These are phyloP conservation scores for Drosophila willistoni DNA, from an alignment of 1,140 invertebrate species.

Conservation along the genomic window DNA sequence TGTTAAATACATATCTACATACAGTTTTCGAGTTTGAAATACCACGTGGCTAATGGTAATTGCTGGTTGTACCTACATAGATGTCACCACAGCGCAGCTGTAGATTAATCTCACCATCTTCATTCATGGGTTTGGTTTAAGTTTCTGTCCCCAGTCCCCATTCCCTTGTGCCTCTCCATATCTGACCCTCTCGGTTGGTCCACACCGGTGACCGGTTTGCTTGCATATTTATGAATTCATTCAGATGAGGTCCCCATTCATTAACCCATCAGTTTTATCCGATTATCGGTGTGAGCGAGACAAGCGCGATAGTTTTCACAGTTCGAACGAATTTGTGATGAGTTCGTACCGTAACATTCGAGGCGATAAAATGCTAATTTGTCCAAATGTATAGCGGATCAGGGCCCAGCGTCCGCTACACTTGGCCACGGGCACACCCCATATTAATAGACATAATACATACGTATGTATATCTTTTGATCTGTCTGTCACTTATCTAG, in stretches of 20 bases:
- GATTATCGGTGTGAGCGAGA: constrained; percentile 31
- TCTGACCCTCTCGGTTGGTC: background rate
- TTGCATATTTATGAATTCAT: constrained; percentile 52
- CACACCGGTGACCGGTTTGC: constrained; percentile 10
- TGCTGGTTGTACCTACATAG: constrained; percentile 12
- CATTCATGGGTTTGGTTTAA: constrained; percentile 18
- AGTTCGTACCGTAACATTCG: constrained; percentile 22
- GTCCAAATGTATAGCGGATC: constrained; percentile 6
- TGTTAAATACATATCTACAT: constrained; percentile 7
- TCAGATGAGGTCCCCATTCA: constrained; percentile 38
- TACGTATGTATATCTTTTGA: background rate
- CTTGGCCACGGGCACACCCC: constrained; percentile 9
- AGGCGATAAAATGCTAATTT: constrained; percentile 48
- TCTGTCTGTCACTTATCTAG: background rate
- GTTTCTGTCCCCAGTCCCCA: background rate
- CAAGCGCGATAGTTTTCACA: constrained; percentile 28
- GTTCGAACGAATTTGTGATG: constrained; percentile 31
- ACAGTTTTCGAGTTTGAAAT: background rate
- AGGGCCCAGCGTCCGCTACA: constrained; percentile 4
- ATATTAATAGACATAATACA: background rate
- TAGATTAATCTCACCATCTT: constrained; percentile 12
- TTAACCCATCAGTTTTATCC: constrained; percentile 43
- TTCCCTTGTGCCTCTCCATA: background rate
- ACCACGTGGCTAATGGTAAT: constrained; percentile 13
- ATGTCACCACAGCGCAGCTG: constrained; percentile 1